phyloP scores from a whole-genome alignment of 2,113 vertebrate genomes.

The Brachyhypopomus gauderio region DNA sequence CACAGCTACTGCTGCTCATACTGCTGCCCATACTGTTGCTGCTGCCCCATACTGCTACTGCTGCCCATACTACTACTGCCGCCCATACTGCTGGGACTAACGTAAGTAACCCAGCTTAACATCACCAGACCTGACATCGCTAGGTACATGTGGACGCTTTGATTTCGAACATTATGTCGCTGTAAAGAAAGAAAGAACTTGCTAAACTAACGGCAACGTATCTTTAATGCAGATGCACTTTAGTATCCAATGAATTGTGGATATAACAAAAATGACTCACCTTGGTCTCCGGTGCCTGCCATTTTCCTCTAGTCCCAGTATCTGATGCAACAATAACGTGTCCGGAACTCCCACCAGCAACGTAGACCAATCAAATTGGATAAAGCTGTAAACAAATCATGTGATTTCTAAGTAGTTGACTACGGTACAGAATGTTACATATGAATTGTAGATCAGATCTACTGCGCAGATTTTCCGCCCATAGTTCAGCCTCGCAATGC shows the following conservation, averaged over 20 bases:
- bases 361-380: not conserved
- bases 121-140: not conserved
- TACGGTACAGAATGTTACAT: not conserved
- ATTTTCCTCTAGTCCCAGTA: slow-evolving; percentile 53
- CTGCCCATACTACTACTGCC: too few relatives aligned
- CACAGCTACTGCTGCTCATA: too few relatives aligned
- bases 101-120: too few relatives aligned
- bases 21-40: too few relatives aligned
- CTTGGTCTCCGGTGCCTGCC: slow-evolving; percentile 69
- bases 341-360: slow-evolving; percentile 54
- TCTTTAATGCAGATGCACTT: not conserved
- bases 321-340: slow-evolving; percentile 81
- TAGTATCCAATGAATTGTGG: not conserved
- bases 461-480: not conserved
- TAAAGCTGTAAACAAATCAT: not conserved
- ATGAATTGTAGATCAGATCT: not conserved
- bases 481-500: not conserved
- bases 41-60: too few relatives aligned
- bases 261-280: slow-evolving; percentile 51
- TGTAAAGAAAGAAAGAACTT: not conserved
- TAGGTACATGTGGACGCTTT: not conserved
- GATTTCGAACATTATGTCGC: not conserved
- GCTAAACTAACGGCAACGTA: fast-evolving
- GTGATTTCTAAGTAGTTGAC: not conserved
- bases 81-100: too few relatives aligned